Evolutionary conservation across 1,140 invertebrate genomes (phyloP).

Genomic region (Eurosta solidaginis): DNA sequence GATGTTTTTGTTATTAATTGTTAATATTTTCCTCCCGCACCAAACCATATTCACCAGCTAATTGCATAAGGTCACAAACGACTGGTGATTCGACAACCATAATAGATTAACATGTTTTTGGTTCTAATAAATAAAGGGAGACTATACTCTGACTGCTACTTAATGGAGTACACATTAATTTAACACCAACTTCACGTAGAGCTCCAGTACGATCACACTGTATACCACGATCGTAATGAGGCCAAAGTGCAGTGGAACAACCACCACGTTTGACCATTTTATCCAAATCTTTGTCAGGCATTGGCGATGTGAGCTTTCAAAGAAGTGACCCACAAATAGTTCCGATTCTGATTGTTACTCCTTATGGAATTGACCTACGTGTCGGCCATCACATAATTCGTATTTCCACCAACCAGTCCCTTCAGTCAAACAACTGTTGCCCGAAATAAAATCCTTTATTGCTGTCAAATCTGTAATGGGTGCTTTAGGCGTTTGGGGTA

Average conservation of each 20-base stretch:
- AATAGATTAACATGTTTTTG: conserved; percentile 89
- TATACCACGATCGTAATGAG: conserved; percentile 85
- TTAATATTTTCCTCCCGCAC: conserved; percentile 43
- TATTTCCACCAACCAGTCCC: conserved; percentile 97
- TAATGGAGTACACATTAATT: conserved; percentile 78
- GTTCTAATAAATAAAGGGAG: conserved; percentile 86
- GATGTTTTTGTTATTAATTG: conserved; percentile 29
- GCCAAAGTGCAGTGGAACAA: conserved; percentile 74
- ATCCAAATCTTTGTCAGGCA: conserved; percentile 83
- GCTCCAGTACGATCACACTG: conserved; percentile 84
- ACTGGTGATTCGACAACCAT: conserved; percentile 87
- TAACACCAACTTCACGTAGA: conserved; percentile 83
- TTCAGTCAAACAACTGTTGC: conserved; percentile 72
- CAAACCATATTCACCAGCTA: conserved; percentile 68
- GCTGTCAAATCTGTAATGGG: conserved; percentile 42
- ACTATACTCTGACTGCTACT: conserved; percentile 76
- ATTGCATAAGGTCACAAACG: conserved; percentile 82
- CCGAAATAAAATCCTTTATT: conserved; percentile 72
- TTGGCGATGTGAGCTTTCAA: conserved; percentile 77
- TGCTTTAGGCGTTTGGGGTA: background rate
- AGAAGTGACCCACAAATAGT: conserved; percentile 81
- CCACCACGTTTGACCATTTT: conserved; percentile 72
- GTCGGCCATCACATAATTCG: conserved; percentile 92
- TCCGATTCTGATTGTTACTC: conserved; percentile 73
- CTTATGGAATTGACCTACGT: conserved; percentile 88